Percentiles rank a stretch among this genome's conserved stretches.
Conservation (phyloP, 2,113 vertebrate species). For the Psilopogon haemacephalus region DNA sequence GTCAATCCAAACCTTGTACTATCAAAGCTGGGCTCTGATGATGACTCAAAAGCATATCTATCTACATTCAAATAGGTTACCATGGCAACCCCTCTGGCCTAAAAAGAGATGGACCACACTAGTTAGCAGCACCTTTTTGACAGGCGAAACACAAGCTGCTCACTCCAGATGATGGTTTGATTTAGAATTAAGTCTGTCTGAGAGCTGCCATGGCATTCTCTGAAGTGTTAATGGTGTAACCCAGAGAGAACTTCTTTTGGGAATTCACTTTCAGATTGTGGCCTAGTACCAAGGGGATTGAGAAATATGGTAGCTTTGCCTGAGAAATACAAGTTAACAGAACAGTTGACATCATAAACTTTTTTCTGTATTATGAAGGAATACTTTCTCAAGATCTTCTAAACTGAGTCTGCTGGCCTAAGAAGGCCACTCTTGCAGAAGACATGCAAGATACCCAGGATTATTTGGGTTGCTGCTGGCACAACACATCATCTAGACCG, state of each 20-base stretch:
- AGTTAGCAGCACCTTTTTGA: constrained; percentile 64
- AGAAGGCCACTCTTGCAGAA: background rate
- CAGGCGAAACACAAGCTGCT: constrained; percentile 67
- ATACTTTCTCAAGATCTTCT: background rate
- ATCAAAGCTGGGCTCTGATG: constrained; percentile 20
- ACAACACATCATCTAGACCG: background rate
- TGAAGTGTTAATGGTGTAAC: constrained; percentile 7
- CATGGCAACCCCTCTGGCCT: constrained; percentile 60
- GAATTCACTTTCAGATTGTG: background rate
- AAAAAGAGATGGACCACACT: constrained; percentile 64
- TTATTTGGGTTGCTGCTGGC: background rate
- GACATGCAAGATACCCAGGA: background rate
- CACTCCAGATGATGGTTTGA: constrained; percentile 48
- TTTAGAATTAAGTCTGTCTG: constrained; percentile 34
- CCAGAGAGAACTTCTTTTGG: background rate
- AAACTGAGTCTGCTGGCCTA: background rate
- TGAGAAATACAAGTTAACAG: background rate
- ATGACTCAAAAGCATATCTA: constrained; percentile 51
- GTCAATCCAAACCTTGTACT: constrained; percentile 30
- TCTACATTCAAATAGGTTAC: constrained; percentile 31
- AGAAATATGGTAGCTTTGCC: background rate
- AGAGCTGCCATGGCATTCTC: background rate
- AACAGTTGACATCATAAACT: background rate
- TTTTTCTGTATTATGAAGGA: background rate
- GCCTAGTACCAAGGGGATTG: background rate